These are phyloP conservation scores for Rhizomys pruinosus DNA, from an alignment of 2,113 vertebrate genomes.

Conservation along the genomic window DNA sequence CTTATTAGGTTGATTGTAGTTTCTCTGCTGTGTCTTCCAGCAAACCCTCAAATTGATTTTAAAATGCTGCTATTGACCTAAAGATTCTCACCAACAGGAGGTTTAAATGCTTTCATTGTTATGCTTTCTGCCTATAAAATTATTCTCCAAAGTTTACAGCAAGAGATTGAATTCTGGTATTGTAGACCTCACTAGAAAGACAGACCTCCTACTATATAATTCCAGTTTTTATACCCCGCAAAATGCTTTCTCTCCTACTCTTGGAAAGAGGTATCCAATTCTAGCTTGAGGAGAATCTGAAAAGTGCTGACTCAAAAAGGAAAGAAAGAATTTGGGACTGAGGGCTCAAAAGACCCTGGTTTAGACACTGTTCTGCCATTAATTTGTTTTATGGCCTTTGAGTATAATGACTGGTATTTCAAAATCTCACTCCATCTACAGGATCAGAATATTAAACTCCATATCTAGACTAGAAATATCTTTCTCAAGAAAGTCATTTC, in stretches of 20 bases:
- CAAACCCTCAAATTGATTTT: slow-evolving; percentile 76
- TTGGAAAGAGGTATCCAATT: neutral
- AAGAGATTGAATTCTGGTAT: neutral
- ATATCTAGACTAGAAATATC: neutral
- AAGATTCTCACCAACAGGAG: slow-evolving; percentile 77
- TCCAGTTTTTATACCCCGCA: neutral
- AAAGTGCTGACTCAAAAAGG: neutral
- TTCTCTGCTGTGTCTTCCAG: slow-evolving; percentile 62
- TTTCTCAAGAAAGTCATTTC: neutral
- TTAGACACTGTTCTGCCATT: neutral
- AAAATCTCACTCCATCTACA: neutral
- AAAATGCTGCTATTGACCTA: slow-evolving; percentile 74
- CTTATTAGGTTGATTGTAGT: slow-evolving; percentile 76
- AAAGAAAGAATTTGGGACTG: neutral
- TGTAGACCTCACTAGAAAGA: neutral
- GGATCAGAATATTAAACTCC: neutral
- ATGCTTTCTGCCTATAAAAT: slow-evolving; percentile 69
- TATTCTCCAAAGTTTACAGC: slow-evolving; percentile 50
- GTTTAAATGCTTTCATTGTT: slow-evolving; percentile 69
- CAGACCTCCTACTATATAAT: no score
- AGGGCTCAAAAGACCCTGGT: neutral
- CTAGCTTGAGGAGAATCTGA: neutral
- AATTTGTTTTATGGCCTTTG: neutral
- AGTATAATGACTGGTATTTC: neutral
- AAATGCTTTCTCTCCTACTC: neutral